These are phyloP conservation scores for Muntiacus muntjak DNA, from an alignment of 2,113 vertebrate genomes.

Conservation along the genomic window DNA sequence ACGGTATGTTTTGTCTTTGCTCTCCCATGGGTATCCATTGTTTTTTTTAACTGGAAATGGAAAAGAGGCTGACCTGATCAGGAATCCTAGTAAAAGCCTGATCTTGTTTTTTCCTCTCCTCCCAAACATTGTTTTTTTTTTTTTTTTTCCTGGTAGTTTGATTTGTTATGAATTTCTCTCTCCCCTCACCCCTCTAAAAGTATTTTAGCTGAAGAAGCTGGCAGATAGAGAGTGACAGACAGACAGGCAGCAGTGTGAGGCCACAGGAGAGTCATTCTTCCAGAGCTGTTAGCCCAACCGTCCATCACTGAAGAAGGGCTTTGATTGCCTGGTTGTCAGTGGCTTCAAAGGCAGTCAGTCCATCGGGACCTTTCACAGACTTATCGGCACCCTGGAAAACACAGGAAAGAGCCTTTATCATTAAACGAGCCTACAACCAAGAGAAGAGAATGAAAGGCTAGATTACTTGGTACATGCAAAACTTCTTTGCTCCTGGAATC, in stretches of 20 bases:
- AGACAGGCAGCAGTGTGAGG: constrained; percentile 90
- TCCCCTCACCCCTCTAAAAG: constrained; percentile 78
- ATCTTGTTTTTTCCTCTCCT: constrained; percentile 62
- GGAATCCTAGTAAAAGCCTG: constrained; percentile 67
- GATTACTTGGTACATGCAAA: background rate
- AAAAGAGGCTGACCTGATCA: constrained; percentile 77
- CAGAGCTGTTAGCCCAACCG: constrained; percentile 81
- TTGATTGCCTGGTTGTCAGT: constrained; percentile 90
- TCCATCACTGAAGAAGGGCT: constrained; percentile 93
- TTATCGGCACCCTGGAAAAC: constrained; percentile 93
- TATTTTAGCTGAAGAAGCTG: constrained; percentile 86
- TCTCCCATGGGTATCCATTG: constrained; percentile 59
- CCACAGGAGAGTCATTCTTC: constrained; percentile 82
- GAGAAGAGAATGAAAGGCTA: background rate
- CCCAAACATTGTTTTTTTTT: constrained; percentile 55
- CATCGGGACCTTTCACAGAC: constrained; percentile 88
- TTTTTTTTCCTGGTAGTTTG: constrained; percentile 69
- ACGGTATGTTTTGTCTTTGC: constrained; percentile 63
- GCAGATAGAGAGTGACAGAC: constrained; percentile 88
- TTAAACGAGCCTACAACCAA: background rate
- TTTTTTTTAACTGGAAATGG: constrained; percentile 61
- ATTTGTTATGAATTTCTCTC: constrained; percentile 76
- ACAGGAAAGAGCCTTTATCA: constrained; percentile 53
- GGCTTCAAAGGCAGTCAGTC: constrained; percentile 88
- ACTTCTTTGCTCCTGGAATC: background rate